Evolutionary conservation across 2,113 vertebrate species (phyloP), one percentile per base, ranked within the genome.

Genomic region (Clarias batrachus): DNA sequence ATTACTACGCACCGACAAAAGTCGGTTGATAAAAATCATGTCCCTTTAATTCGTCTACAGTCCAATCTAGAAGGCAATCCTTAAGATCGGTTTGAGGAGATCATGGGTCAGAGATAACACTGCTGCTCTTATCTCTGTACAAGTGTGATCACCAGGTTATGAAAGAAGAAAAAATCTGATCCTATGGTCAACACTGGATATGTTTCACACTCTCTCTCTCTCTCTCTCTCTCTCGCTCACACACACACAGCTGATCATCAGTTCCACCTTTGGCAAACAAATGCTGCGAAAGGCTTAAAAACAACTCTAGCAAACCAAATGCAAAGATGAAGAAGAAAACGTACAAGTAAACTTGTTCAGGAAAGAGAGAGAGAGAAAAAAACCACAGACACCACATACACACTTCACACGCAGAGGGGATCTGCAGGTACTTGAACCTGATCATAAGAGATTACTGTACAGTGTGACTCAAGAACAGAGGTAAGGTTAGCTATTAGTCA

Each of bases 261-360:
- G 78, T 62, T 84, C 63, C 59, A 66, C 81, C 65, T 77, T 68
- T 76, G 57, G 60, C 68, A 83, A 73, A 89, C 73, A n/a, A 86
- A 37, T 82, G 76, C 79, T 83, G 71, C 10, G 1, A 70, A 33
- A 83, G 65, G 1, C 27, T 33, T 74, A 80, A 84, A 83, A 84
- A 82, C 21, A 66, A 62, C 68, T 7, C 59, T 3, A 54, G 41
- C 37, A 30, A 88, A 52, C 12, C 21, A 21, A 56, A 52, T 70
- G 68, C 11, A 63, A 81, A 79, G 27, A 86, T 79, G 54, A 25
- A 62, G 19, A 52, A 65, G 78, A 41, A 37, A 52, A n/a, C 13
- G 25, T 48, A 8, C 6, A 48, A 16, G 21, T 81, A 41, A 27
- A 81, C 76, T 76, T 48, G 23, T 30, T 81, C 5, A 63, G 21